These are phyloP conservation scores for Aurelia coerulea DNA, from an alignment of 30 jellyfish, hydroid and myxozoan genomes.

Conservation along the genomic window DNA sequence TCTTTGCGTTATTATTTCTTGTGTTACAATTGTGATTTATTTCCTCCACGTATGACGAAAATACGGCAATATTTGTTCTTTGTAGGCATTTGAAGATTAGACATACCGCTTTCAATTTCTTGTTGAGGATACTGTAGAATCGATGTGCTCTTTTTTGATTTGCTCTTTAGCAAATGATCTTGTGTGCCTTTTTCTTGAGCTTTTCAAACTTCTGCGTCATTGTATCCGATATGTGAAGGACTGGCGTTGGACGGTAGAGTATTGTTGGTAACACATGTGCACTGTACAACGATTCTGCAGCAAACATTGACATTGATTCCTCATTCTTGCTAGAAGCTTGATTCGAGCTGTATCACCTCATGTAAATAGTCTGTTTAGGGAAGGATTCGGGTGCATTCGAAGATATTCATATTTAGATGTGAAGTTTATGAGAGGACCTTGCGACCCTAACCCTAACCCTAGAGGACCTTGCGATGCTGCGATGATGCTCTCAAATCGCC, in stretches of 20 bases:
- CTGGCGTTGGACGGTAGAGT: neutral
- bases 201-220: constrained; percentile 36
- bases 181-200: constrained; percentile 22
- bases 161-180: constrained; percentile 21
- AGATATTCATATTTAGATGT: too few relatives aligned
- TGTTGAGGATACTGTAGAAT: constrained; percentile 12
- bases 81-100: neutral
- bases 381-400: too few relatives aligned
- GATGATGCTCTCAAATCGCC: too few relatives aligned
- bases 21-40: too few relatives aligned
- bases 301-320: neutral
- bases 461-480: too few relatives aligned
- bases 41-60: too few relatives aligned
- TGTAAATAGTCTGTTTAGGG: neutral
- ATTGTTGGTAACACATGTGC: too few relatives aligned
- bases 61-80: neutral
- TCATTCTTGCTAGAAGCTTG: neutral
- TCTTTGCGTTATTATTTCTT: too few relatives aligned
- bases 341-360: neutral
- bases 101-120: constrained; percentile 7
- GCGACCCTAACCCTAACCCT: too few relatives aligned
- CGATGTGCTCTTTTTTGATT: constrained; percentile 12
- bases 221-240: neutral
- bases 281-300: neutral
- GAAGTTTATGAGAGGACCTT: too few relatives aligned